These are phyloP conservation scores for Ectemnius cavifrons DNA, from an alignment of 2,888 invertebrate species.

Conservation along the genomic window DNA sequence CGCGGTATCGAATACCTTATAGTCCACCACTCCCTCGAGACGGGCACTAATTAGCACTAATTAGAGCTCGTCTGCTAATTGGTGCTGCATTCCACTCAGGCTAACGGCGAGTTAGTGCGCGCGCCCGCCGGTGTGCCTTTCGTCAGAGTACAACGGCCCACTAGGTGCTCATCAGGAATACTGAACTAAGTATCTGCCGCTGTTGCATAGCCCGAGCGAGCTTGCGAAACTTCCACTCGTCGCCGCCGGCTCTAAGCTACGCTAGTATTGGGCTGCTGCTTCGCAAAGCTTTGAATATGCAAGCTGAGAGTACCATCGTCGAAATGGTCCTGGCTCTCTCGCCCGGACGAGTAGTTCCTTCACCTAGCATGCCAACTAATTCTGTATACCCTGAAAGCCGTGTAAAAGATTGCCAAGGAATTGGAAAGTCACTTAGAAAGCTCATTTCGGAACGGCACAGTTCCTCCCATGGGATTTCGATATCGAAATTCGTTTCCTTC, in stretches of 20 bases:
- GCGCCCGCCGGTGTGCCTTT: slow-evolving; percentile 7
- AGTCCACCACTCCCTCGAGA: slow-evolving; percentile 12
- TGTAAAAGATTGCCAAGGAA: too few relatives aligned
- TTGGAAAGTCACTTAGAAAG: too few relatives aligned
- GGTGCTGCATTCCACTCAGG: slow-evolving; percentile 43
- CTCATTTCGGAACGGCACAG: too few relatives aligned
- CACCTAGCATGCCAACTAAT: too few relatives aligned
- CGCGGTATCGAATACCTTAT: slow-evolving; percentile 22
- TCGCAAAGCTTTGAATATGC: slow-evolving; percentile 25
- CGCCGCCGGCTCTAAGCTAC: slow-evolving; percentile 1
- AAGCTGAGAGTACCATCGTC: slow-evolving; percentile 19
- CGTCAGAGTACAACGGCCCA: slow-evolving; percentile 19
- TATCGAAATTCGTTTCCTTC: too few relatives aligned
- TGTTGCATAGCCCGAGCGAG: slow-evolving; percentile 1
- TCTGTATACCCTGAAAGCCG: too few relatives aligned
- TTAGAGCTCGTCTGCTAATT: slow-evolving; percentile 57
- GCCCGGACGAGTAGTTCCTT: not conserved
- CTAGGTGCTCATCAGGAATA: slow-evolving; percentile 26
- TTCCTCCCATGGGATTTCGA: too few relatives aligned
- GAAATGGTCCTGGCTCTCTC: slow-evolving; percentile 3
- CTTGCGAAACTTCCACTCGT: not conserved
- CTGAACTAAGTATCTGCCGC: slow-evolving; percentile 10
- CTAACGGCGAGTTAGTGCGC: slow-evolving; percentile 12
- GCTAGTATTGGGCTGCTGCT: slow-evolving; percentile 19
- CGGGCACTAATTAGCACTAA: slow-evolving; percentile 60